phyloP scores from a whole-genome alignment of 2,113 vertebrate genomes.

The Salvelinus sp. region DNA sequence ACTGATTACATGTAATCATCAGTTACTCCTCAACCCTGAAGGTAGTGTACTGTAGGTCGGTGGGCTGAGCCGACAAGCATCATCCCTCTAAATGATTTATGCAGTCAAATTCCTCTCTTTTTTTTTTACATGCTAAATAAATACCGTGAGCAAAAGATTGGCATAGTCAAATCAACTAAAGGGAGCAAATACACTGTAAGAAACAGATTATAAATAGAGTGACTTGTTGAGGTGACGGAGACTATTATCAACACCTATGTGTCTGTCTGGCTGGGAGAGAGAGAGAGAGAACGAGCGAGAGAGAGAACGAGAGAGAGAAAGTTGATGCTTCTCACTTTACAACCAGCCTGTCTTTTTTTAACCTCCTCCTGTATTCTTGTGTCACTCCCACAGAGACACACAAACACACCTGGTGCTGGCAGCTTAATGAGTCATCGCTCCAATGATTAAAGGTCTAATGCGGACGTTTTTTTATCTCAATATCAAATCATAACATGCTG shows the following conservation, averaged over 20 bases:
- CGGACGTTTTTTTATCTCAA: too few species aligned
- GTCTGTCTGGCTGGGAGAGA: neutral
- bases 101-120: slow-evolving; percentile 22
- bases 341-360: neutral
- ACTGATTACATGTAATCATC: too few species aligned
- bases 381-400: slow-evolving; percentile 7
- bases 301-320: neutral
- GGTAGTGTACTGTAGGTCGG: too few species aligned
- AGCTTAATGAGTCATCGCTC: slow-evolving; percentile 29
- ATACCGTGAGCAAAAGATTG: slow-evolving; percentile 17
- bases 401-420: slow-evolving; percentile 30
- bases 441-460: slow-evolving; percentile 30
- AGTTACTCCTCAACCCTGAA: too few species aligned
- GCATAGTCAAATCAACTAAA: neutral
- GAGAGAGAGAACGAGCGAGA: too few species aligned
- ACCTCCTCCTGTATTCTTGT: neutral
- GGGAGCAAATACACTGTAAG: neutral
- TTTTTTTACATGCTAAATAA: slow-evolving; percentile 20
- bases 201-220: slow-evolving; percentile 36
- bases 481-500: too few species aligned
- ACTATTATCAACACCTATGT: neutral
- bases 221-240: slow-evolving; percentile 30
- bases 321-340: slow-evolving; percentile 28
- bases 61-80: neutral
- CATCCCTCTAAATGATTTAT: neutral